Conservation (phyloP, 1,140 invertebrate genomes). For the Apis laboriosa region DNA sequence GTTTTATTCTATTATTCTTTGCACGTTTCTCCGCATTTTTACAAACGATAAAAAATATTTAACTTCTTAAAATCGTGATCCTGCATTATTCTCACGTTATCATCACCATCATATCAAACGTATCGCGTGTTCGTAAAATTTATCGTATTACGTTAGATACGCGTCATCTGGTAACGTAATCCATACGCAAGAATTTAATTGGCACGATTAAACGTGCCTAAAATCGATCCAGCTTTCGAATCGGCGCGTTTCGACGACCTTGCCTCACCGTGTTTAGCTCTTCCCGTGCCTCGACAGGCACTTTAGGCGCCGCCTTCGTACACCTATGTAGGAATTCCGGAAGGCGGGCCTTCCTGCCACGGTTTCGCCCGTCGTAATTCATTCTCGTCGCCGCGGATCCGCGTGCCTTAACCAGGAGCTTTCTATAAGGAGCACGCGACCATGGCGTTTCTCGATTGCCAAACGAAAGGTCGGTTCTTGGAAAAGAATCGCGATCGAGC, state of each 20-base stretch:
- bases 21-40: too few relatives aligned
- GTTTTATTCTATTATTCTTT: too few relatives aligned
- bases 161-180: background rate
- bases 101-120: too few relatives aligned
- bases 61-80: too few relatives aligned
- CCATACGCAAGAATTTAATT: background rate
- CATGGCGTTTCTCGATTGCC: background rate
- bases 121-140: too few relatives aligned
- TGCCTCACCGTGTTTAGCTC: background rate
- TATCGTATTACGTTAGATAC: background rate
- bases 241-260: slow-evolving; percentile 4
- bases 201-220: background rate
- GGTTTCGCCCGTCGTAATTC: background rate
- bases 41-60: too few relatives aligned
- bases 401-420: background rate
- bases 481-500: background rate
- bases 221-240: slow-evolving; percentile 22
- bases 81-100: too few relatives aligned
- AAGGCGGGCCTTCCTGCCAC: background rate
- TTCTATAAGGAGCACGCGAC: background rate
- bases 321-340: background rate
- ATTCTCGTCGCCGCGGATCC: background rate
- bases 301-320: too few relatives aligned
- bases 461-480: background rate
- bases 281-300: background rate